These are phyloP conservation scores for Aphodius sticticus DNA, from an alignment of 2,888 invertebrate species.

Conservation along the genomic window DNA sequence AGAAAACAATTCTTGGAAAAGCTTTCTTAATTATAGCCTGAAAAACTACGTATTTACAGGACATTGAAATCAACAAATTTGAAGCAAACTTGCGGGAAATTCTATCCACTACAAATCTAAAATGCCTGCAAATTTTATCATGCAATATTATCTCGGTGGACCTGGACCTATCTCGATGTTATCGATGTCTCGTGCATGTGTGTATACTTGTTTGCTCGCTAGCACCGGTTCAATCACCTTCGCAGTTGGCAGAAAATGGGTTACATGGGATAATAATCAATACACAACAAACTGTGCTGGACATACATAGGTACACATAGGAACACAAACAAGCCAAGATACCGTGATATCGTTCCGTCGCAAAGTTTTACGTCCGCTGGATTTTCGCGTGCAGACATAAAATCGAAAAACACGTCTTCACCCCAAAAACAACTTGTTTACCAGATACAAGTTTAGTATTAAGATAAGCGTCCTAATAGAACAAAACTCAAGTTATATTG, in stretches of 20 bases:
- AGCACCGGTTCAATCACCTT: conserved; percentile 34
- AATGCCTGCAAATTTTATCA: too few species aligned
- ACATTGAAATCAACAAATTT: too few species aligned
- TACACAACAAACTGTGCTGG: conserved; percentile 19
- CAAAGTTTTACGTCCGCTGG: not conserved
- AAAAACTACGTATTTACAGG: too few species aligned
- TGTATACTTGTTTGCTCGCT: not conserved
- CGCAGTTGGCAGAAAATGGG: conserved; percentile 36
- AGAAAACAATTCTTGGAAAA: too few species aligned
- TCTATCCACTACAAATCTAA: too few species aligned
- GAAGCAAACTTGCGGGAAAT: too few species aligned
- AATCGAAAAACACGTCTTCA: not conserved
- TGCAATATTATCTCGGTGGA: too few species aligned
- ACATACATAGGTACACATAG: not conserved
- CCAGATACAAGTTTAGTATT: not conserved
- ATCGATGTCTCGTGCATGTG: not conserved
- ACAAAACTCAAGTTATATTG: too few species aligned
- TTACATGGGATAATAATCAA: conserved; percentile 34
- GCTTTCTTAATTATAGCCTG: too few species aligned
- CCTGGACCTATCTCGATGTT: not conserved
- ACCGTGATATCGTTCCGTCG: not conserved
- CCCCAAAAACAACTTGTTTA: not conserved
- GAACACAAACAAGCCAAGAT: not conserved
- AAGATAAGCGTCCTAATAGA: too few species aligned
- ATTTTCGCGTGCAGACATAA: not conserved